Conservation (phyloP, 2,113 vertebrate species). For the Platysteira castanea region DNA sequence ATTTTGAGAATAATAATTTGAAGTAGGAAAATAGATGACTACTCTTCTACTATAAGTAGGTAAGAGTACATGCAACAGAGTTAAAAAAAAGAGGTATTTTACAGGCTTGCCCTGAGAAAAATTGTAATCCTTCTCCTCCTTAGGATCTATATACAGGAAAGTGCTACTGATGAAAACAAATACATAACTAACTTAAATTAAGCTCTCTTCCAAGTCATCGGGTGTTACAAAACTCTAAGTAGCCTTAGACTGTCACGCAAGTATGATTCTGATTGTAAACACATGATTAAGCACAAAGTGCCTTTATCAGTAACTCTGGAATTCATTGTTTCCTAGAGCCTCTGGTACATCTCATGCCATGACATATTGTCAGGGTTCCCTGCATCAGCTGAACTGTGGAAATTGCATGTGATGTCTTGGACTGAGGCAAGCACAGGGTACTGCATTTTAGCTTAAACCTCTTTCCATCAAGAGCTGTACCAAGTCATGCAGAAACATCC, state of each 20-base stretch:
- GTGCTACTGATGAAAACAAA: neutral
- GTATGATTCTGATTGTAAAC: neutral
- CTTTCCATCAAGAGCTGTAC: neutral
- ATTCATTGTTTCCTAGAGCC: neutral
- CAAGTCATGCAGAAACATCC: neutral
- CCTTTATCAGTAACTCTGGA: neutral
- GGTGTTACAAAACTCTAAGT: neutral
- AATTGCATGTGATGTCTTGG: neutral
- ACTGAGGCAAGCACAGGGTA: neutral
- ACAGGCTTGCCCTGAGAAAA: neutral
- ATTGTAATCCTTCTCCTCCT: neutral
- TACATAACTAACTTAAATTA: neutral
- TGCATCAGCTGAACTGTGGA: neutral
- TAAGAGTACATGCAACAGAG: neutral
- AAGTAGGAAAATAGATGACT: neutral
- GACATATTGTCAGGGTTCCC: neutral
- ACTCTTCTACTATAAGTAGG: rapidly evolving
- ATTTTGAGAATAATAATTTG: neutral
- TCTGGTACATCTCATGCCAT: neutral
- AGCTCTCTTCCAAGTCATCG: neutral
- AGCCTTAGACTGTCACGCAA: neutral
- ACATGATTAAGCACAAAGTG: neutral
- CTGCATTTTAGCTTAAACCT: neutral
- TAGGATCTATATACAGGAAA: neutral
- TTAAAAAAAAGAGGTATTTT: neutral